These are phyloP conservation scores for Cavia porcellus DNA, from an alignment of 2,113 vertebrate genomes.

Conservation along the genomic window DNA sequence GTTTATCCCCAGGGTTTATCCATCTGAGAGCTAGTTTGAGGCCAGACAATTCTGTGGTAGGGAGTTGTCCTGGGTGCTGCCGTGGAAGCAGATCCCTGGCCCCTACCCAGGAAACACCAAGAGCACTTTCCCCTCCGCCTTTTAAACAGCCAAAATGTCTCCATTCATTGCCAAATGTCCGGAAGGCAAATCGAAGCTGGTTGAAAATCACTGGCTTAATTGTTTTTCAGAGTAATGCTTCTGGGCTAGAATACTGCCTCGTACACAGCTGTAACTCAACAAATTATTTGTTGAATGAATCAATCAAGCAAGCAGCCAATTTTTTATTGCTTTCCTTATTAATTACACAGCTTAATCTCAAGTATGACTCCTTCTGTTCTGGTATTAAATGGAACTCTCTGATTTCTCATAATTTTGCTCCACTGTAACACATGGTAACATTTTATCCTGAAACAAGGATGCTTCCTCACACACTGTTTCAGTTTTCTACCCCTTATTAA, in stretches of 20 bases:
- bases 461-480: neutral
- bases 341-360: constrained; percentile 27
- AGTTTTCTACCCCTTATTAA: neutral
- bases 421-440: neutral
- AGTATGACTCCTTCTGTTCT: neutral
- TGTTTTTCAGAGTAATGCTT: constrained; percentile 25
- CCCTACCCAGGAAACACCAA: neutral
- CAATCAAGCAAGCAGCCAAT: neutral
- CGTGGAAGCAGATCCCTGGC: neutral
- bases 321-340: neutral
- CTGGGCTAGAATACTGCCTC: neutral
- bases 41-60: neutral
- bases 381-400: neutral
- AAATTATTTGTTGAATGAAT: constrained; percentile 1
- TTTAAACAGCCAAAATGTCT: neutral
- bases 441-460: neutral
- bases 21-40: constrained; percentile 30
- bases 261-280: constrained; percentile 15
- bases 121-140: neutral
- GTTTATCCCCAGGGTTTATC: neutral
- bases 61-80: neutral
- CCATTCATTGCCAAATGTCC: neutral
- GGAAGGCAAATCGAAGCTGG: neutral
- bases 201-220: neutral
- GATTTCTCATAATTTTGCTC: neutral